Evolutionary conservation across 1,140 invertebrate genomes (phyloP).

Genomic region (Tetramorium alpestre): DNA sequence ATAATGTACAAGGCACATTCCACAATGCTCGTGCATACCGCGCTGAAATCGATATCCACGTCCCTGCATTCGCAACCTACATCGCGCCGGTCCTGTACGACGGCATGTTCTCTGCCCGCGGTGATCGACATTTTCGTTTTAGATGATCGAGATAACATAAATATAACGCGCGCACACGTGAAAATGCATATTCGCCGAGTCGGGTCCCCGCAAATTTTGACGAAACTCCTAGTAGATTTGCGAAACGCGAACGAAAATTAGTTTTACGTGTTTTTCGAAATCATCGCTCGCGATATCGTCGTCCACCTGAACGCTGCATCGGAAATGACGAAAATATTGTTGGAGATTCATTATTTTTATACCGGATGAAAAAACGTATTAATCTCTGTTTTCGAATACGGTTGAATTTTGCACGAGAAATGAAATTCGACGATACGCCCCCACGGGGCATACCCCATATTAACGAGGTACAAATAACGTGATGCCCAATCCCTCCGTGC

Average conservation of each 20-base stretch:
- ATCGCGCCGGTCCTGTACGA: constrained; percentile 73
- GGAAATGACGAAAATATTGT: constrained; percentile 15
- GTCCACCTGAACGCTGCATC: background rate
- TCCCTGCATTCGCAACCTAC: constrained; percentile 83
- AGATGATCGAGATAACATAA: background rate
- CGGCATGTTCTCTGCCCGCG: background rate
- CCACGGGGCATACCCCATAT: constrained; percentile 14
- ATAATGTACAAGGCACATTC: constrained; percentile 82
- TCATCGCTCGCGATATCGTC: background rate
- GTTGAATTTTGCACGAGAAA: constrained; percentile 30
- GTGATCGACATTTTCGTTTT: background rate
- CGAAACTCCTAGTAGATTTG: background rate
- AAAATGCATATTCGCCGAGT: background rate
- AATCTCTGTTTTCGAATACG: constrained; percentile 20
- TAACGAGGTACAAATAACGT: constrained; percentile 51
- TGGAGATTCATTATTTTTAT: constrained; percentile 31
- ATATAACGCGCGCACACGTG: background rate
- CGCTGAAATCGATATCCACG: constrained; percentile 84
- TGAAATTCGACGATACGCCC: constrained; percentile 27
- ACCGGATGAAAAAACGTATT: constrained; percentile 14
- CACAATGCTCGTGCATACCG: constrained; percentile 82
- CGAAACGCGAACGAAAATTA: background rate
- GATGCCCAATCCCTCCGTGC: background rate
- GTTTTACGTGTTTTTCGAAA: constrained; percentile 19
- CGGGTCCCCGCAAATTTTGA: background rate